These are phyloP conservation scores for Sarcophilus harrisii DNA, from an alignment of 2,797 vertebrate genomes.

Conservation along the genomic window DNA sequence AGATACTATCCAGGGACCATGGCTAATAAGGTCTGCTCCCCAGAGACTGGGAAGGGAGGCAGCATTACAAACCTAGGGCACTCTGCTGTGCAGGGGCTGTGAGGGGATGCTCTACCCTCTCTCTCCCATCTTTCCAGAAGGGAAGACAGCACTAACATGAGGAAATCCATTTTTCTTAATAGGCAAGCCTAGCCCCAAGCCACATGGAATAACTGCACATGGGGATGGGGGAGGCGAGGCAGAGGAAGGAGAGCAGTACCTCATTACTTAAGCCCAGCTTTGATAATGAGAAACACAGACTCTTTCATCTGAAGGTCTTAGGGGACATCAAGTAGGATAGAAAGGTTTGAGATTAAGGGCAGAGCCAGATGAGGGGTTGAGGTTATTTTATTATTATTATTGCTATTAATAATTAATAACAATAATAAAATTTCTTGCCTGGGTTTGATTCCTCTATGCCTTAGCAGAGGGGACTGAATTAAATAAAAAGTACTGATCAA, in stretches of 20 bases:
- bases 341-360: neutral
- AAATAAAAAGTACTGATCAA: neutral
- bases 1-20: neutral
- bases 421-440: neutral
- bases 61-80: neutral
- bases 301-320: neutral
- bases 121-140: neutral
- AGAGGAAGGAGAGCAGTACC: neutral
- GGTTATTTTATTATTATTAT: neutral
- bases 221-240: neutral
- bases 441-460: neutral
- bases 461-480: neutral
- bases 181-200: neutral
- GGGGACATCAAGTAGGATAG: neutral
- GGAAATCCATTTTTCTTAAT: neutral
- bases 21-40: neutral
- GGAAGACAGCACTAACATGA: neutral
- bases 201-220: neutral
- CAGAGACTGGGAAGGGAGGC: neutral
- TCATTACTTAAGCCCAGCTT: neutral
- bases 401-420: neutral
- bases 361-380: neutral
- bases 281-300: slow-evolving; percentile 2
- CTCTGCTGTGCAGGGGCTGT: neutral
- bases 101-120: neutral